Evolutionary conservation across 2,113 vertebrate species (phyloP), one percentile per base, ranked within the genome.

Genomic region (Mugil cephalus): DNA sequence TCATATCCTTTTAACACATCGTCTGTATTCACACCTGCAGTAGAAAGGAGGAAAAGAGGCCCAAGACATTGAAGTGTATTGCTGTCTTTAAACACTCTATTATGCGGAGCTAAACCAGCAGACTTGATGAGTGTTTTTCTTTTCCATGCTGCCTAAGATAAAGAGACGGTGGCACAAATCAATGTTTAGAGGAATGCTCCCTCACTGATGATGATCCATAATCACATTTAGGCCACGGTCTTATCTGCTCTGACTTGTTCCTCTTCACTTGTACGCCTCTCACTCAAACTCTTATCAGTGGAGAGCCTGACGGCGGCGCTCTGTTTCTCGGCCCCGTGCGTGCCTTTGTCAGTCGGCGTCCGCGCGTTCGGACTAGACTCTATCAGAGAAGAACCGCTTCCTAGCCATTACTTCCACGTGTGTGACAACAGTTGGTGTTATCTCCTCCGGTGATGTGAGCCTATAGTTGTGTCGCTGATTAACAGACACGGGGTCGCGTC

Each of bases 271-370:
- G 68, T 68, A 60, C 73, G 79, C 55, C 68, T 47, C 79, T 87
- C 82, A 72, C 72, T 93, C 84, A 85, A 78, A 71, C 79, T 81
- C 83, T 91, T 90, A 92, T 93, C 92, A 84, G 78, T 90, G 87
- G 80, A 43, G 59, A 50, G 68, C 58, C 65, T 81, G 89, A 90
- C 90, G 87, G 86, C 36, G 12, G 54, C 80, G 80, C 73, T 89
- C 82, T 87, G 87, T 93, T 92, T 89, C 84, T 75, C 54, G 48
- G 73, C 76, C 66, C 65, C 55, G 68, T 69, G 73, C 63, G 61
- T 69, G 78, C 86, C 92, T 82, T 85, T 85, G 90, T 90, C 88
- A 79, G 75, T 83, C 82, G 47, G 47, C 80, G 83, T 90, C 75
- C 91, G 59, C 14, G 55, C 68, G 61, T 79, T 82, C 42, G 81